Conservation (phyloP, 2,888 invertebrate genomes). For the Elegia similella region DNA sequence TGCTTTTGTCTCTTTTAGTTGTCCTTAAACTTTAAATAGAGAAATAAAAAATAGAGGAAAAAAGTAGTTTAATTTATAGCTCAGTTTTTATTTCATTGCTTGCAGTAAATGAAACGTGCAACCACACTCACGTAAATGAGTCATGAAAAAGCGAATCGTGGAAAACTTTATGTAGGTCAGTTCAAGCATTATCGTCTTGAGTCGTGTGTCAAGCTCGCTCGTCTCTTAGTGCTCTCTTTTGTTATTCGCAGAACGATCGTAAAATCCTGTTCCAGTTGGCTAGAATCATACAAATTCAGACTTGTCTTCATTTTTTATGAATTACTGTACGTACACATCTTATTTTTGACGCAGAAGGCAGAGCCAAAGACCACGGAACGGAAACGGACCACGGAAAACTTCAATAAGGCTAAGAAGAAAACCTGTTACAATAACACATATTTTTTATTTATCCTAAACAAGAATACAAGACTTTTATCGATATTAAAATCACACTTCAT, state of each 20-base stretch:
- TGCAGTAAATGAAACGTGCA: slow-evolving; percentile 13
- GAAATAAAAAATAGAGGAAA: no score
- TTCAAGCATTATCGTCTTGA: slow-evolving; percentile 21
- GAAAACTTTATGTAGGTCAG: slow-evolving; percentile 40
- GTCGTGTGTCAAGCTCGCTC: slow-evolving; percentile 11
- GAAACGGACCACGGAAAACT: no score
- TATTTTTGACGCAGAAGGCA: no score
- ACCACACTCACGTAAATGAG: slow-evolving; percentile 31
- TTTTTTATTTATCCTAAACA: no score
- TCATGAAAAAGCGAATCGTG: slow-evolving; percentile 29
- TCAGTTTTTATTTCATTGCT: background rate
- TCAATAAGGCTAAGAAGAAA: no score
- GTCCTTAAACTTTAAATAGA: no score
- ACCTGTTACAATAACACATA: no score
- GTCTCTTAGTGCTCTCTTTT: background rate
- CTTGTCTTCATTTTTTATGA: no score
- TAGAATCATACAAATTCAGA: background rate
- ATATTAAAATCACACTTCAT: background rate
- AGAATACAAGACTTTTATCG: background rate
- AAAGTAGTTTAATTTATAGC: background rate
- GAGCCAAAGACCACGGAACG: no score
- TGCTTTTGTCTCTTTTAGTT: no score
- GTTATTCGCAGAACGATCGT: slow-evolving; percentile 2
- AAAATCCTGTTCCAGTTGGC: background rate
- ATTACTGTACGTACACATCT: no score